Evolutionary conservation across 1,140 invertebrate species (phyloP).

Genomic region (Aradophagus sp.): DNA sequence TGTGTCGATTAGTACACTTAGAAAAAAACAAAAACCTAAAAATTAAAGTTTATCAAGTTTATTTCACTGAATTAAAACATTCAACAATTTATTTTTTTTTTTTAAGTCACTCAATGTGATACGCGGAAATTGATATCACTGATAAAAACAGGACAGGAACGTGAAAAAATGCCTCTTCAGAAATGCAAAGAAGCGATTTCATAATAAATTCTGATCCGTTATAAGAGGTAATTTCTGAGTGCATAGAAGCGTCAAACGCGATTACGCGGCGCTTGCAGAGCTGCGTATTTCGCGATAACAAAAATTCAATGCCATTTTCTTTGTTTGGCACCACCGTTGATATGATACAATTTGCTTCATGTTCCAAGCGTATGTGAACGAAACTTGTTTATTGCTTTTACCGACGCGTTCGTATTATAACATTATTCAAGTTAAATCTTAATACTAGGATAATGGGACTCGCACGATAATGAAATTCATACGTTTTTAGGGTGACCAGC

Average conservation of each 20-base stretch:
- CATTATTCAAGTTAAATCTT: conserved; percentile 36
- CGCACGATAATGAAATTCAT: too few species aligned
- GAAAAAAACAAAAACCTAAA: too few species aligned
- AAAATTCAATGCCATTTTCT: conserved; percentile 57
- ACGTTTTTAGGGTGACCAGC: too few species aligned
- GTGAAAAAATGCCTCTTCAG: conserved; percentile 16
- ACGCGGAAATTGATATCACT: conserved; percentile 22
- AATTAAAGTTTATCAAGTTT: too few species aligned
- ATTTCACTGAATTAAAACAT: too few species aligned
- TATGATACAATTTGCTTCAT: conserved; percentile 56
- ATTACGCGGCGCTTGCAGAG: conserved; percentile 52
- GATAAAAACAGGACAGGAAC: conserved; percentile 21
- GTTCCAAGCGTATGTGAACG: conserved; percentile 41
- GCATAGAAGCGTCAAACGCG: conserved; percentile 59
- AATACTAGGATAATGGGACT: too few species aligned
- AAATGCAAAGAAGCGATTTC: conserved; percentile 37
- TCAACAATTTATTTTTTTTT: conserved; percentile 10
- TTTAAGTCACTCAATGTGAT: conserved; percentile 21
- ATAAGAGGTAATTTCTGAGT: conserved; percentile 62
- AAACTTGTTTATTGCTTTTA: conserved; percentile 36
- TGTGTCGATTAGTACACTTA: too few species aligned
- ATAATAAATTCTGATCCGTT: conserved; percentile 56
- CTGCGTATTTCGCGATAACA: conserved; percentile 59
- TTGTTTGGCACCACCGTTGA: conserved; percentile 48
- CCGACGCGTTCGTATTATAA: conserved; percentile 27